Evolutionary conservation across 1,140 invertebrate genomes (phyloP).

Genomic region (Cydia splendana): DNA sequence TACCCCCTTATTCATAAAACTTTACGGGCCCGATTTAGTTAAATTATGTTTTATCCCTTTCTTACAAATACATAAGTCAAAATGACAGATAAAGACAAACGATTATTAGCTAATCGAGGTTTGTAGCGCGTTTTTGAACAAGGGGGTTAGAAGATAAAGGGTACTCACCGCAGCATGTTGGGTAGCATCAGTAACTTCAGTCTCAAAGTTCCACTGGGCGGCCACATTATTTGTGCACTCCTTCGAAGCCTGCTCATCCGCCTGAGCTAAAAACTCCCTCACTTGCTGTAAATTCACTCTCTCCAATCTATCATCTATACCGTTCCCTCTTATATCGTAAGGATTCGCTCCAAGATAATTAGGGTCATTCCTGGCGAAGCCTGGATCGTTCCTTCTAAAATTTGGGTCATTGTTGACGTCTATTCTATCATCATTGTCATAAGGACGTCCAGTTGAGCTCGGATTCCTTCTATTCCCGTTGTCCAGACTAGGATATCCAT

Average conservation of each 20-base stretch:
- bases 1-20: no score
- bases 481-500: slow-evolving; percentile 68
- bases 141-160: neutral
- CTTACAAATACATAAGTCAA: no score
- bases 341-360: slow-evolving; percentile 68
- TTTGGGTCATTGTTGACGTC: slow-evolving; percentile 72
- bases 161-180: slow-evolving; percentile 90
- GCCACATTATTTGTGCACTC: slow-evolving; percentile 90
- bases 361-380: slow-evolving; percentile 67
- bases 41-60: no score
- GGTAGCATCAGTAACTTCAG: slow-evolving; percentile 90
- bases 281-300: slow-evolving; percentile 65
- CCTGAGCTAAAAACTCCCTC: slow-evolving; percentile 82
- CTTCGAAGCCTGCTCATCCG: slow-evolving; percentile 86
- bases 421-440: slow-evolving; percentile 67
- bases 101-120: no score
- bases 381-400: slow-evolving; percentile 70
- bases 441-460: slow-evolving; percentile 64
- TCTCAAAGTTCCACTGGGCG: slow-evolving; percentile 93
- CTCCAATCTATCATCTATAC: slow-evolving; percentile 63
- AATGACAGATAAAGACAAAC: no score
- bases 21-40: no score
- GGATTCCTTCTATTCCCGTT: slow-evolving; percentile 59
- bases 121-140: no score
- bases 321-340: slow-evolving; percentile 61